Conservation (phyloP, 2,797 vertebrate species). For the Girardinus metallicus region DNA sequence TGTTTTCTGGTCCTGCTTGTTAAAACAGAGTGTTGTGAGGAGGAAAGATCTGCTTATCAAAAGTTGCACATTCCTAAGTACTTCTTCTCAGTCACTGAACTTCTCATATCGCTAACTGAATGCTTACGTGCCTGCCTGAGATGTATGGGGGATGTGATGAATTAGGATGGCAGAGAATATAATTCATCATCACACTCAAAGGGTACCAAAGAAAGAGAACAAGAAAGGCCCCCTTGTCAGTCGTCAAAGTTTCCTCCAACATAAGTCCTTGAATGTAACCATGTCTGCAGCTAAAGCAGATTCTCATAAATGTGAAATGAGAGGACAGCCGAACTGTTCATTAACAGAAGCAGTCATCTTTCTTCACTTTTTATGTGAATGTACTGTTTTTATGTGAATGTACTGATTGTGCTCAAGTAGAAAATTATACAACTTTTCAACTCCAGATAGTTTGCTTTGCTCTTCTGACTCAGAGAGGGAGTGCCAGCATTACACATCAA, state of each 20-base stretch:
- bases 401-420: background rate
- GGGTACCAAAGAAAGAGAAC: background rate
- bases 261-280: conserved; percentile 50
- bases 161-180: conserved; percentile 4
- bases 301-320: conserved; percentile 67
- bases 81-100: conserved; percentile 33
- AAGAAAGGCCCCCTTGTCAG: conserved; percentile 15
- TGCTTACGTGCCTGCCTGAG: background rate
- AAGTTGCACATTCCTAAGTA: conserved; percentile 37
- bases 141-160: conserved; percentile 4
- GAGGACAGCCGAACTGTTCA: conserved; percentile 44
- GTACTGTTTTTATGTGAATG: conserved; percentile 14
- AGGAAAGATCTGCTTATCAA: conserved; percentile 48
- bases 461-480: conserved; percentile 24
- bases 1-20: conserved; percentile 47
- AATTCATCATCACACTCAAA: conserved; percentile 9
- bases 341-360: conserved; percentile 37
- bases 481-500: conserved; percentile 39
- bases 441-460: conserved; percentile 26
- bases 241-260: conserved; percentile 28
- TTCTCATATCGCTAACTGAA: conserved; percentile 18
- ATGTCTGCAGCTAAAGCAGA: conserved; percentile 44
- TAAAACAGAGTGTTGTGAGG: conserved; percentile 50
- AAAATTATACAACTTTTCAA: conserved; percentile 35
- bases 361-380: conserved; percentile 18